Base-by-base conservation (phyloP, 2,888 invertebrate genomes). In the Amphipoea lucens region DNA sequence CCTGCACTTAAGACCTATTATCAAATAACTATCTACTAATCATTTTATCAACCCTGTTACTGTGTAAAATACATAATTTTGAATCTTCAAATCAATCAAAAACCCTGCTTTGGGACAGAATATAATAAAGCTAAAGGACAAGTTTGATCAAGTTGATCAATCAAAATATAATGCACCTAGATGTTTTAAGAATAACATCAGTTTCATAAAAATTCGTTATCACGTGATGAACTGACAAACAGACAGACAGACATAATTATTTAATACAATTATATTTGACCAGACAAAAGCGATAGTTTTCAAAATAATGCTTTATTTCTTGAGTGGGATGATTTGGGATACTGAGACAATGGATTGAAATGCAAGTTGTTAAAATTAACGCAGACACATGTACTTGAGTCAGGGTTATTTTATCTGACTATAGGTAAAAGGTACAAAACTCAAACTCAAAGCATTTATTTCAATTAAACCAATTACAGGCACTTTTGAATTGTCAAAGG, bases 11-110 rank as follows among this genome's bases (percentile, higher is more conserved):
- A 81, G 12, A 77, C 42, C 9, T 69, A 60, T 73, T 74, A 45
- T 77, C 68, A 57, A 48, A 14, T 9, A 62, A 57, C 54, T 82
- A 76, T 65, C 74, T 57, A 40, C 63, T 57, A 65, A 81, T 72
- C 12, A 65, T 45, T 82, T 82, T 82, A 82, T 82, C 82, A 75
- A 40, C 20, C n/a, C 29, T 51, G 83, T 7, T 65, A 69, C 65
- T 48, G 36, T 36, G 36, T 36, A 36, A 51, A n/a, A 17, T n/a
- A 45, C 65, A 65, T 42, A 60, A 36, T 60, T 60, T 65, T 66
- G 23, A 48, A 36, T 40, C 65, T 23, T 51, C 12, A 76, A 60
- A 23, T 48, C 36, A 62, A n/a, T 57, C 4, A 36, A 63, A 48
- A 69, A 11, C 9, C 4, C 4, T 42, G 48, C 11, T 68, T 63